Percentiles rank a stretch among this genome's conserved stretches.
phyloP scores from a whole-genome alignment of 2,113 vertebrate species.

The Myrmecophaga tridactyla region DNA sequence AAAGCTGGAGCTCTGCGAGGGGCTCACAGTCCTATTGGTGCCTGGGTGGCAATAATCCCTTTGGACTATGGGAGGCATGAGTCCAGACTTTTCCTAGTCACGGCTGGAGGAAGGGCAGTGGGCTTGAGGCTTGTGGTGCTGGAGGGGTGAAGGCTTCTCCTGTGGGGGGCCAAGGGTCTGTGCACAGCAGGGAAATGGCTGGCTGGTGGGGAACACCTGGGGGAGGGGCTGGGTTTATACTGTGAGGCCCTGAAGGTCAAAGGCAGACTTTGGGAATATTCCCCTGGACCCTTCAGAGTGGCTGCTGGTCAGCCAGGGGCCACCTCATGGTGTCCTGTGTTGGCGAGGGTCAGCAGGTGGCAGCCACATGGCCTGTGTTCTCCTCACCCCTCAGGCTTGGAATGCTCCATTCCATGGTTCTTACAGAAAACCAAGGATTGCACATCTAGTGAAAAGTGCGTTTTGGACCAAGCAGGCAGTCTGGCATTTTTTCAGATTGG shows the following conservation, averaged over 20 bases:
- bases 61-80: fast-evolving
- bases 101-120: not conserved
- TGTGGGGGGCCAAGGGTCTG: too few species aligned
- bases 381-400: not conserved
- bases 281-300: not conserved
- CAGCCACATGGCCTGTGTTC: too few species aligned
- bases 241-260: not conserved
- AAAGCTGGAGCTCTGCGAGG: fast-evolving
- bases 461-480: not conserved
- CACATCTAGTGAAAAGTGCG: not conserved
- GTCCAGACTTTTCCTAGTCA: too few species aligned
- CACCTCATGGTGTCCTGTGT: not conserved
- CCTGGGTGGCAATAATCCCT: fast-evolving
- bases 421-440: not conserved
- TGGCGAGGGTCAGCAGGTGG: too few species aligned
- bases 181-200: fast-evolving
- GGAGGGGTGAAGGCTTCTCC: fast-evolving
- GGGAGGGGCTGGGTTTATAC: not conserved
- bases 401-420: not conserved
- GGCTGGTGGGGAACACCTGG: not conserved
- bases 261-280: not conserved
- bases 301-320: not conserved
- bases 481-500: too few species aligned
- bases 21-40: fast-evolving
- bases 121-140: not conserved